Conservation (phyloP, 1,140 invertebrate species). For the Drosophila watanabei region DNA sequence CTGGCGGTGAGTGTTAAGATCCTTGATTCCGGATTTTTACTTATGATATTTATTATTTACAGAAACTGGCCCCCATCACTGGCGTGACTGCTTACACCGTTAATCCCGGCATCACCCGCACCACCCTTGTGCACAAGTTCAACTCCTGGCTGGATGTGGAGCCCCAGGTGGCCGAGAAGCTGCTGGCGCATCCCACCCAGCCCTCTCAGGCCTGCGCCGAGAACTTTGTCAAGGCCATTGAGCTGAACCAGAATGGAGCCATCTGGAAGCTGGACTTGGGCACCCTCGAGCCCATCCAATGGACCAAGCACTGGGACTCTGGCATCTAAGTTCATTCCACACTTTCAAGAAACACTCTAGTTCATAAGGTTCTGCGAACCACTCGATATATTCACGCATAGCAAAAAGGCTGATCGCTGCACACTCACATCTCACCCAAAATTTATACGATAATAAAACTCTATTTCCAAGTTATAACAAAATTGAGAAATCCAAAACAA, state of each 20-base stretch:
- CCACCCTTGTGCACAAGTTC: conserved; percentile 67
- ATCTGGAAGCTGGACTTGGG: conserved; percentile 75
- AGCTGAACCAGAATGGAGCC: conserved; percentile 74
- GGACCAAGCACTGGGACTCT: conserved; percentile 75
- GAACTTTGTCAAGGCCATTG: conserved; percentile 80
- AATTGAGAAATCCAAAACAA: conserved; percentile 45
- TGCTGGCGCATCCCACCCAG: conserved; percentile 66
- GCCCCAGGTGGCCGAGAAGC: conserved; percentile 62
- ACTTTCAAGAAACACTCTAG: conserved; percentile 13
- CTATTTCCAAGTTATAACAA: conserved; percentile 13
- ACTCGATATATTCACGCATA: conserved; percentile 32
- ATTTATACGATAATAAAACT: conserved; percentile 40
- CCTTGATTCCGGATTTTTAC: too few relatives aligned
- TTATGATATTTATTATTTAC: not conserved
- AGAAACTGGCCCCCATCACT: conserved; percentile 65
- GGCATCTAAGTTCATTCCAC: conserved; percentile 52
- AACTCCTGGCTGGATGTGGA: conserved; percentile 78
- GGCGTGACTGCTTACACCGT: conserved; percentile 72
- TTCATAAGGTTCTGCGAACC: conserved; percentile 26
- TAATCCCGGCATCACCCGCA: conserved; percentile 72
- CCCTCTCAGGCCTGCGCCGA: conserved; percentile 51
- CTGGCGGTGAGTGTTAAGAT: conserved; percentile 64
- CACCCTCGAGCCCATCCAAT: conserved; percentile 58
- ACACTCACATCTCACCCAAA: conserved; percentile 27
- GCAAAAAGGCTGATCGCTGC: conserved; percentile 49